These are phyloP conservation scores for Drosophila falleni DNA, from an alignment of 2,888 invertebrate species.

Conservation along the genomic window DNA sequence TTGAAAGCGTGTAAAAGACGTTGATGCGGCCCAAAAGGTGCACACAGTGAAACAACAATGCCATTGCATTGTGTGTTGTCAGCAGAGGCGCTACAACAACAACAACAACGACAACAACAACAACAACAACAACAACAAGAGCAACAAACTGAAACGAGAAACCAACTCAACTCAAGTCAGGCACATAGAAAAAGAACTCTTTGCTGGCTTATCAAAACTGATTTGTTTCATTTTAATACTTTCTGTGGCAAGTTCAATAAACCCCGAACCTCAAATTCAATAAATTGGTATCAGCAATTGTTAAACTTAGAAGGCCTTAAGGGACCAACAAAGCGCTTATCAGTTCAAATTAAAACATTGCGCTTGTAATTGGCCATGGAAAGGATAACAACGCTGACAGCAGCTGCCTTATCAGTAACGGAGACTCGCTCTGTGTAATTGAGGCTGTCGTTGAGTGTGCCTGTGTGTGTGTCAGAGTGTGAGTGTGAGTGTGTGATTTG, in stretches of 20 bases:
- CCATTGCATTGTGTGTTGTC: slow-evolving; percentile 62
- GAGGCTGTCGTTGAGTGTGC: slow-evolving; percentile 61
- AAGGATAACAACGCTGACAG: slow-evolving; percentile 74
- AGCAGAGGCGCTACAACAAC: slow-evolving; percentile 59
- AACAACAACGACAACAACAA: slow-evolving; percentile 20
- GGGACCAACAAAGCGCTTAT: slow-evolving; percentile 44
- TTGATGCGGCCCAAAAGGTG: slow-evolving; percentile 56
- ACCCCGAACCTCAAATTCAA: slow-evolving; percentile 49
- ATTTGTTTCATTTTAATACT: slow-evolving; percentile 42
- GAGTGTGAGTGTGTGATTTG: slow-evolving; percentile 1
- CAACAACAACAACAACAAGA: slow-evolving; percentile 3
- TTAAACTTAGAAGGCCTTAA: slow-evolving; percentile 27
- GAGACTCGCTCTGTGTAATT: slow-evolving; percentile 57
- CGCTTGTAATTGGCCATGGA: slow-evolving; percentile 74
- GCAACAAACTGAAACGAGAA: slow-evolving; percentile 24
- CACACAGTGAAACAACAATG: slow-evolving; percentile 55
- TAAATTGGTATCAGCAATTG: slow-evolving; percentile 48
- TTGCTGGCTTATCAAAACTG: slow-evolving; percentile 55
- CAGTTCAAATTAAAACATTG: slow-evolving; percentile 79
- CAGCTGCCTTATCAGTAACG: slow-evolving; percentile 60
- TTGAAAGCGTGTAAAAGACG: slow-evolving; percentile 66
- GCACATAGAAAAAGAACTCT: slow-evolving; percentile 6
- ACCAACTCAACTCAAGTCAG: slow-evolving; percentile 17
- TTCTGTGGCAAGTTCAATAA: slow-evolving; percentile 68
- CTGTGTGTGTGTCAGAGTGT: slow-evolving; percentile 15